A percentile compares a stretch with the other conserved stretches of the same genome.
These are phyloP conservation scores for Omphaloscelis lunosa DNA, from an alignment of 2,888 invertebrate genomes.

Conservation along the genomic window DNA sequence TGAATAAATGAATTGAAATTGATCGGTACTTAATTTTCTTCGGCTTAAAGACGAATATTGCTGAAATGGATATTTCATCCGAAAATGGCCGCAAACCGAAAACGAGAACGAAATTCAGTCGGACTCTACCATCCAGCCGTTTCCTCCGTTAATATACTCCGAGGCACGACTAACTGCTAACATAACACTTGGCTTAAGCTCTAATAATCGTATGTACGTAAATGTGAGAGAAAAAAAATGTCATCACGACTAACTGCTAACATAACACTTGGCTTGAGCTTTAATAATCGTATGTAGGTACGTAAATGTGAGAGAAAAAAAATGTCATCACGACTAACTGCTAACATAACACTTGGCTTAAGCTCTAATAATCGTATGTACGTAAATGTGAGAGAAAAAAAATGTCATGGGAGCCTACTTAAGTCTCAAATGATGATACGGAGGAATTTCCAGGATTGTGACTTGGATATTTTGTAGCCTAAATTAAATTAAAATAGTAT, in stretches of 20 bases:
- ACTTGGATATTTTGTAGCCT: not conserved
- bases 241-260: slow-evolving; percentile 51
- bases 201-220: slow-evolving; percentile 45
- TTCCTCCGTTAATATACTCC: slow-evolving; percentile 76
- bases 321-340: slow-evolving; percentile 58
- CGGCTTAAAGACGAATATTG: not conserved
- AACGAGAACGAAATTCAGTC: not conserved
- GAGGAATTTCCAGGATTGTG: not conserved
- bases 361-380: slow-evolving; percentile 43
- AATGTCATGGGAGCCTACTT: slow-evolving; percentile 38
- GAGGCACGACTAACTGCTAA: slow-evolving; percentile 54
- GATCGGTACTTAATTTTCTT: not conserved
- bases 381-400: slow-evolving; percentile 52
- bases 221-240: slow-evolving; percentile 53
- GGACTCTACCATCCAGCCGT: slow-evolving; percentile 67
- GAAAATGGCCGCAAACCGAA: not conserved
- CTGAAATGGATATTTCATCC: not conserved
- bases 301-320: slow-evolving; percentile 39
- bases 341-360: slow-evolving; percentile 56
- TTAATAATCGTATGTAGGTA: slow-evolving; percentile 45
- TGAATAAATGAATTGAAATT: not conserved
- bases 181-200: slow-evolving; percentile 55
- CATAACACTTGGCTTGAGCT: slow-evolving; percentile 55
- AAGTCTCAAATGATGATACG: slow-evolving; percentile 26
- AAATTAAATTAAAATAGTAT: slow-evolving; percentile 8